phyloP scores from a whole-genome alignment of 2,113 vertebrate genomes.

The Chinchilla lanigera region DNA sequence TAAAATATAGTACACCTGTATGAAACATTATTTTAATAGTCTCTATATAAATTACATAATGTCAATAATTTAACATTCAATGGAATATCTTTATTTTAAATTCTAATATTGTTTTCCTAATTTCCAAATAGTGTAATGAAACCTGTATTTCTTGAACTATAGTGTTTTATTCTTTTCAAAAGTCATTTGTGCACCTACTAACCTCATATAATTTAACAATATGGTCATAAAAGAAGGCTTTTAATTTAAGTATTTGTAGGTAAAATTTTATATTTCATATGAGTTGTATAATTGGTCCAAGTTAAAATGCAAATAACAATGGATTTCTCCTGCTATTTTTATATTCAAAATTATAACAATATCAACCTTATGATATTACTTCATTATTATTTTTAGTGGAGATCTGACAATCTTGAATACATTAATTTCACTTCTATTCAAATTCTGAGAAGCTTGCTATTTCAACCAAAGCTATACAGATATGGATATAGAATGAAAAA shows the following conservation, averaged over 20 bases:
- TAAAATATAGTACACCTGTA: slow-evolving; percentile 57
- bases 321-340: not conserved
- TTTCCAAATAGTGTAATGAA: slow-evolving; percentile 46
- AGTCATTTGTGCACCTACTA: not conserved
- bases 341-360: not conserved
- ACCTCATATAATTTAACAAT: not conserved
- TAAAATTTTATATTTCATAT: not conserved
- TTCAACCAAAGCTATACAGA: not conserved
- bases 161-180: not conserved
- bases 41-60: slow-evolving; percentile 70
- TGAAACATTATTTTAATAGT: slow-evolving; percentile 62
- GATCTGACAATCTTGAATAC: fast-evolving
- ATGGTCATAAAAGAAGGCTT: not conserved
- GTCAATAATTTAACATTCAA: slow-evolving; percentile 76
- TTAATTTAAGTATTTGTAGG: not conserved
- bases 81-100: slow-evolving; percentile 66
- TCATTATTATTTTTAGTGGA: not conserved
- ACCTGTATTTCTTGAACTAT: slow-evolving; percentile 6
- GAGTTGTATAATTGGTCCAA: not conserved
- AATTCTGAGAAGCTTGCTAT: not conserved
- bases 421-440: not conserved
- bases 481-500: not conserved
- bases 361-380: not conserved
- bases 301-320: not conserved
- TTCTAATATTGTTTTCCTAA: slow-evolving; percentile 66